Base-by-base conservation (phyloP, 2,888 invertebrate species). In the Philereme vetulata region DNA sequence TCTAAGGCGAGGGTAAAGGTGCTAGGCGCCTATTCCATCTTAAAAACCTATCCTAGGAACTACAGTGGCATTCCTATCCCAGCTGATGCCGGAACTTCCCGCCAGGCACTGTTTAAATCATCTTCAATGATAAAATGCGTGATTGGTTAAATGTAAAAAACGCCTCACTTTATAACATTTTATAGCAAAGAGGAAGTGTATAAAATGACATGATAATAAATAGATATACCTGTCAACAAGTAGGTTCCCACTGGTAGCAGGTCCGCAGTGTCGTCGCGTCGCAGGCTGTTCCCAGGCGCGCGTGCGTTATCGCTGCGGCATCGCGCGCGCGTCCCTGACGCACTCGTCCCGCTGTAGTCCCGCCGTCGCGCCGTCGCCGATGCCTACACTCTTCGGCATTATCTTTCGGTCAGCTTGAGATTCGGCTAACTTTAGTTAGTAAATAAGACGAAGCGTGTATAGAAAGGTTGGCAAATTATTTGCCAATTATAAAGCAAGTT, bases 261-360 rank as follows among this genome's bases (percentile, higher is more conserved):
- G 46, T 4, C 40, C 36, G 61, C 60, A 53, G 50, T 7, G 36
- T 43, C 38, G 57, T 44, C 61, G 60, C 40, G 38, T 38, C 38
- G 36, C 42, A 5, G 44, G 35, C 48, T 46, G 62, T 68, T 71
- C 72, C 70, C 71, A 73, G 71, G 68, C 72, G 71, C 62, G 66
- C 74, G 71, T 71, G 75, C 74, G 62, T 49, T 72, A 74, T 73
- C 72, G 57, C 54, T 35, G 50, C 57, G 60, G 47, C 68, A 72
- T 71, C 72, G 55, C 62, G 34, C 51, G 56, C 66, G 56, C 65
- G 62, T 65, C 63, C 58, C 56, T 7, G 34, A 10, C 49, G 46
- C 60, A 44, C 54, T 8, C 51, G 54, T 36, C 43, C 48, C 55
- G 54, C 49, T 35, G 56, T 46, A 51, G 48, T 5, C 9, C 35